A percentile compares a stretch with the other conserved stretches of the same genome.
Evolutionary conservation across 2,113 vertebrate species (phyloP).

Genomic region (Marmota flaviventris): DNA sequence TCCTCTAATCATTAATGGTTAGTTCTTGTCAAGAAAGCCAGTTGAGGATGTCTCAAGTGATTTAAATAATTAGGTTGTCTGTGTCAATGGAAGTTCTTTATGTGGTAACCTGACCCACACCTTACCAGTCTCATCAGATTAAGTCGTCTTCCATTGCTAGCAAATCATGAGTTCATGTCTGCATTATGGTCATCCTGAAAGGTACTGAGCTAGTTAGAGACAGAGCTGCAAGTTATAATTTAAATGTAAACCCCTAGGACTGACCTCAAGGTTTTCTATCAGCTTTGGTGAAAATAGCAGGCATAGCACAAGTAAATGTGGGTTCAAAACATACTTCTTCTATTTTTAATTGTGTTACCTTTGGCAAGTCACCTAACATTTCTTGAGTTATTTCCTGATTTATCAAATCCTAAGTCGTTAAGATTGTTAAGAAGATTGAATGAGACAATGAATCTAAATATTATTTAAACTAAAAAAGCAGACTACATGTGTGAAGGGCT

Average conservation of each 20-base stretch:
- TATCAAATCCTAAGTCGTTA: conserved; percentile 15
- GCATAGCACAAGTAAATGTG: neutral
- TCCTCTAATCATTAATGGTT: neutral
- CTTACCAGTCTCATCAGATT: neutral
- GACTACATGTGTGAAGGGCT: neutral
- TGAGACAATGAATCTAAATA: neutral
- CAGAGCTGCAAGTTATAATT: neutral
- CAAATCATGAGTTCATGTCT: neutral
- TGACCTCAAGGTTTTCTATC: neutral
- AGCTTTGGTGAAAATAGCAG: neutral
- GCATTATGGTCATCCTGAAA: neutral
- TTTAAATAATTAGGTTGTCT: conserved; percentile 48
- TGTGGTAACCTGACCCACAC: neutral
- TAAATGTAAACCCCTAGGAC: conserved; percentile 17
- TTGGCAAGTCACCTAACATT: conserved; percentile 24
- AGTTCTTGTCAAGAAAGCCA: conserved; percentile 28
- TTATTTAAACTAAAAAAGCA: neutral
- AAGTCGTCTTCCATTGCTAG: neutral
- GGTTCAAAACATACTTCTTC: neutral
- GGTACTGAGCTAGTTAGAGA: neutral
- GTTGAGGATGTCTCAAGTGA: neutral
- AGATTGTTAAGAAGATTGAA: neutral
- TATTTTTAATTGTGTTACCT: neutral
- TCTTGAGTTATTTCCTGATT: neutral
- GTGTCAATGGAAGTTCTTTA: conserved; percentile 44